Conservation (phyloP, 2,797 vertebrate species). For the Pseudochromis fuscus region DNA sequence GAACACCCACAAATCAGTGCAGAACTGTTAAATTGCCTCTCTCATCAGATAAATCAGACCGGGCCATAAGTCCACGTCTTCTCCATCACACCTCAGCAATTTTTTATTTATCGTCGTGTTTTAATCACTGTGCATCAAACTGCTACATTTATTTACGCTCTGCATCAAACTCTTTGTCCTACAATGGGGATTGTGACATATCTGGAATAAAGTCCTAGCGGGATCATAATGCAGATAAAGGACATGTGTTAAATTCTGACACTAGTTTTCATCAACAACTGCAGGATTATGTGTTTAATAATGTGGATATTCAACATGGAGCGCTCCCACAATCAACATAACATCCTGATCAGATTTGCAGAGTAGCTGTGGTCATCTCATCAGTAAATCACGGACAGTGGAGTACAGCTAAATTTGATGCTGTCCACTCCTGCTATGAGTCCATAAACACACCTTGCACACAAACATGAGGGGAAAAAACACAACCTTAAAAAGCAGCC, state of each 20-base stretch:
- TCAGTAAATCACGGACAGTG: too few species aligned
- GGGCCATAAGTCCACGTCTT: conserved; percentile 37
- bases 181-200: conserved; percentile 1
- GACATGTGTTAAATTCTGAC: background rate
- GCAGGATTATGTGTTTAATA: too few species aligned
- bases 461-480: too few species aligned
- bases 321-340: too few species aligned
- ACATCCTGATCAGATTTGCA: too few species aligned
- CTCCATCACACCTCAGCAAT: conserved; percentile 31
- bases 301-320: too few species aligned
- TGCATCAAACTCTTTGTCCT: conserved; percentile 15
- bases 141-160: conserved; percentile 41
- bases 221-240: background rate
- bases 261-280: background rate
- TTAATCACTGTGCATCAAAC: conserved; percentile 21
- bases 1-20: conserved; percentile 79
- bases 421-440: too few species aligned
- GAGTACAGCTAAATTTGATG: too few species aligned
- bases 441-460: too few species aligned
- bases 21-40: conserved; percentile 74
- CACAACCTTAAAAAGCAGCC: too few species aligned
- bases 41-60: conserved; percentile 74
- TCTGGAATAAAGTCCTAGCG: background rate
- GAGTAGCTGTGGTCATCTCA: too few species aligned
- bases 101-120: conserved; percentile 39